Base-by-base conservation (phyloP, 2,888 invertebrate genomes). In the Epirrita christyi region DNA sequence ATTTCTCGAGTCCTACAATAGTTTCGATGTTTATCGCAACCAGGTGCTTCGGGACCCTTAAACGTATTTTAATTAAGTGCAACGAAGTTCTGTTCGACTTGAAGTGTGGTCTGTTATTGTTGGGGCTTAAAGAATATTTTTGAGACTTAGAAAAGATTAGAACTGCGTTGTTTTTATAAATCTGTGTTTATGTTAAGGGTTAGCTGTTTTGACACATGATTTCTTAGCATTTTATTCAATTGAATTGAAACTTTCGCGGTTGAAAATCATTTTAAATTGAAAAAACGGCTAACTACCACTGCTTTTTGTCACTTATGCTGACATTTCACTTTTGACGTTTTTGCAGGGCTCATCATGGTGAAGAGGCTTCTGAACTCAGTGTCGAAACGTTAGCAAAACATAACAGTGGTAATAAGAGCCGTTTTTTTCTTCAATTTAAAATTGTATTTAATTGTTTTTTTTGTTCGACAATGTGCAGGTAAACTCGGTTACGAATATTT, bases 1-100 rank as follows among this genome's bases (percentile, higher is more conserved):
- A 86, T 83, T 85, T 92, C 92, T 90, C 86, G 81, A 79, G 83
- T 88, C 86, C 74, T 85, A 87, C 84, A 86, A 90, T 91, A 89
- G 90, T 90, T 86, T 66, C 80, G 90, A 91, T 91, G 87, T 85
- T 88, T 88, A 91, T 90, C 90, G 73, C 55, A 66, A 69, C 91
- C 92, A 91, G 91, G 90, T 92, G 91, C 73, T 74, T 80, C 64
- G 54, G 67, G 71, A 68, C 69, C 75, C 79, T 84, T 88, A 91
- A 91, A 85, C 80, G 81, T 80, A 72, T 86, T 90, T 90, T 89
- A 88, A 92, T 91, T 87, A 88, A 86, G 82, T 80, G 71, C 75
- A 75, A 76, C 66, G 63, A 66, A 72, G 70, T 71, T 72, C 68
- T 68, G 21, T 40, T 41, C 32, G 40, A 13, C 59, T 51, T 46